Conservation (phyloP, 2,113 vertebrate species). For the Sprattus sprattus region DNA sequence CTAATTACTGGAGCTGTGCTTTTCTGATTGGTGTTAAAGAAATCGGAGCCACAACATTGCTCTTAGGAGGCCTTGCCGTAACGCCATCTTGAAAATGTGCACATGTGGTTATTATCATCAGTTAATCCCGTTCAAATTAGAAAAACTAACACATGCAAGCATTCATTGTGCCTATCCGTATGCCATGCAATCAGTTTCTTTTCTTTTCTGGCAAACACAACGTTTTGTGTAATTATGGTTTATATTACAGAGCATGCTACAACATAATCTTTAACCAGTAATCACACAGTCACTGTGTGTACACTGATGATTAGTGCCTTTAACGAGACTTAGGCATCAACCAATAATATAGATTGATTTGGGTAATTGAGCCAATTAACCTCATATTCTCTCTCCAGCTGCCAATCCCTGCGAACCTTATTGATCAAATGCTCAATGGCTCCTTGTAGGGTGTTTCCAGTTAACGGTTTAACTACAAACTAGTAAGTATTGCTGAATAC, state of each 20-base stretch:
- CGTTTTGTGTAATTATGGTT: background rate
- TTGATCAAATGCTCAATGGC: constrained; percentile 45
- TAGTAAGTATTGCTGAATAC: background rate
- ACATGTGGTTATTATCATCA: background rate
- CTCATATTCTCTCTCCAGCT: constrained; percentile 32
- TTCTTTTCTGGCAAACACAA: background rate
- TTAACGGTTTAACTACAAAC: background rate
- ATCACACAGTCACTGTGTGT: background rate
- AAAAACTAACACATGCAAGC: background rate
- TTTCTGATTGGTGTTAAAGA: background rate
- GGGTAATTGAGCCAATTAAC: constrained; percentile 55
- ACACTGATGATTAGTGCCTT: background rate
- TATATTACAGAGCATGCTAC: background rate
- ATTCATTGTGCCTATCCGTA: background rate
- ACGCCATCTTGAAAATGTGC: background rate
- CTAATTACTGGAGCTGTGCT: background rate
- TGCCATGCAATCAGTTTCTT: background rate
- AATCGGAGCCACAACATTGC: background rate
- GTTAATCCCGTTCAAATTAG: background rate
- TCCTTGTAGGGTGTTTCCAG: background rate
- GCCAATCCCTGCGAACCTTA: constrained; percentile 54
- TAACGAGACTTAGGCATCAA: constrained; percentile 56
- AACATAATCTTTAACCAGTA: background rate
- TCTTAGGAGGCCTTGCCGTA: background rate
- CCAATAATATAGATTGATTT: constrained; percentile 65